Evolutionary conservation across 2,888 invertebrate species (phyloP).

Genomic region (Venusia cambrica): DNA sequence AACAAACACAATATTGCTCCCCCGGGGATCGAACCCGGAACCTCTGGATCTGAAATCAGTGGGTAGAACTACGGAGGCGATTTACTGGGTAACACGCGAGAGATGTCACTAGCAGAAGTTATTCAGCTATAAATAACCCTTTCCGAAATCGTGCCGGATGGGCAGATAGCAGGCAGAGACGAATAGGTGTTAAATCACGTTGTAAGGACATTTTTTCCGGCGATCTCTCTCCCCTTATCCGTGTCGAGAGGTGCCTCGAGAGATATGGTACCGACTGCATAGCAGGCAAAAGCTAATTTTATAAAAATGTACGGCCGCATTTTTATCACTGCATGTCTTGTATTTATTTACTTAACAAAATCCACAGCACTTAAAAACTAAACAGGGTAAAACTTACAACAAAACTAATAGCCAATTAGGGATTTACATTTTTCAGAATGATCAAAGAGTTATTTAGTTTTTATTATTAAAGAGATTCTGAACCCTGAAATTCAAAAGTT

Average conservation of each 20-base stretch:
- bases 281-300: conserved; percentile 18
- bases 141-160: conserved; percentile 9
- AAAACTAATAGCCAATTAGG: conserved; percentile 3
- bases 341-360: neutral
- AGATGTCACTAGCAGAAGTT: no score
- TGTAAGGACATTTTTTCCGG: conserved; percentile 71
- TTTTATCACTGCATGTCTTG: neutral
- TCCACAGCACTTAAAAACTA: neutral
- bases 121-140: conserved; percentile 5
- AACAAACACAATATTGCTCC: no score
- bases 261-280: conserved; percentile 62
- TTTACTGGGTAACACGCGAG: no score
- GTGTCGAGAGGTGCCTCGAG: conserved; percentile 65
- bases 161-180: conserved; percentile 25
- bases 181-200: conserved; percentile 68
- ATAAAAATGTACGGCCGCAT: no score
- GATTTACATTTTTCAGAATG: no score
- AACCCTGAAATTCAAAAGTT: no score
- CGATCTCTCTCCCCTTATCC: conserved; percentile 54
- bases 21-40: no score
- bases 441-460: no score
- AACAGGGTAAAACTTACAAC: neutral
- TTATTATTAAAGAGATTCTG: no score
- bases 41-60: no score
- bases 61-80: no score